phyloP scores from a whole-genome alignment of 2,888 invertebrate species.

The Charanyca ferruginea region DNA sequence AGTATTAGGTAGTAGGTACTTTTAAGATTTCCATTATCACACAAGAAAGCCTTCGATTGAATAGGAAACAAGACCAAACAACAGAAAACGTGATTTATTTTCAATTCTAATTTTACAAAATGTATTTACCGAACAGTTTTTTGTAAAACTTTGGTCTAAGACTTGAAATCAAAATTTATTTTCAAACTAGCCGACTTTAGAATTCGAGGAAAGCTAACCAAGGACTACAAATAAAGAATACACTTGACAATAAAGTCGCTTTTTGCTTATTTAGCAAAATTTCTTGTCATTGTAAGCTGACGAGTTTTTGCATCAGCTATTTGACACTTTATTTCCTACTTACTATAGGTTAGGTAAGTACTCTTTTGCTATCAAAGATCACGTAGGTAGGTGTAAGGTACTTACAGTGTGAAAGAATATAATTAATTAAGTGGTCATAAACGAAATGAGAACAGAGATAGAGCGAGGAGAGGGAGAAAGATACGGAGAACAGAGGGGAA shows the following conservation, averaged over 20 bases:
- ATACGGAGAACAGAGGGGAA: neutral
- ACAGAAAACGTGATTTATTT: neutral
- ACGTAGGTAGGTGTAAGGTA: conserved; percentile 29
- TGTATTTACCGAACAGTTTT: conserved; percentile 11
- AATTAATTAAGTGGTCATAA: neutral
- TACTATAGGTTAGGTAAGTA: too few species aligned
- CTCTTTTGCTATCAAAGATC: conserved; percentile 29
- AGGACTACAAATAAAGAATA: conserved; percentile 23
- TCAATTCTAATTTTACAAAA: conserved; percentile 11
- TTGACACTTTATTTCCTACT: conserved; percentile 46
- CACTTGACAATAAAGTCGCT: conserved; percentile 12
- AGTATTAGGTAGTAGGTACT: too few species aligned
- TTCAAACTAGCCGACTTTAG: conserved; percentile 6
- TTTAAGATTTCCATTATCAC: neutral
- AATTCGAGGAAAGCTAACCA: conserved; percentile 31
- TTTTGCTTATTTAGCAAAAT: conserved; percentile 42
- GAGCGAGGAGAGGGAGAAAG: neutral
- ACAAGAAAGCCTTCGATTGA: neutral
- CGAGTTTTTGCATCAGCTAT: conserved; percentile 44
- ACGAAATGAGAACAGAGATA: conserved; percentile 4
- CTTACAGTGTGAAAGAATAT: neutral
- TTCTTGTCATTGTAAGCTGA: conserved; percentile 24
- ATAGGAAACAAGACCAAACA: neutral
- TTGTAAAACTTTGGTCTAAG: neutral
- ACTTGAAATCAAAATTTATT: conserved; percentile 17